phyloP scores from a whole-genome alignment of 92 coral and sea anemone species.

The Palythoa grandiflora region DNA sequence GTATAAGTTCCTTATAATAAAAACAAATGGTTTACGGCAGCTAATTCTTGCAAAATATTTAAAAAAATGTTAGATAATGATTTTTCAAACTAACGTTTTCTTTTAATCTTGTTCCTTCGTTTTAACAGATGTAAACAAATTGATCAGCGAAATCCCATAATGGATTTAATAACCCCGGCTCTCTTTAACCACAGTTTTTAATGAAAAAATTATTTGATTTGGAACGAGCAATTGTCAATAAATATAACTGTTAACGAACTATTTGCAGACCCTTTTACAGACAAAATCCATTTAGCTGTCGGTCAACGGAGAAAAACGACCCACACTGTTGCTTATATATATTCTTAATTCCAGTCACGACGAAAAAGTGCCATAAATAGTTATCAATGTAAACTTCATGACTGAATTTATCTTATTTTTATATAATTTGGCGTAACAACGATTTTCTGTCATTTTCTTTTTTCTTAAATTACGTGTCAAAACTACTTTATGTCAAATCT shows the following conservation, averaged over 20 bases:
- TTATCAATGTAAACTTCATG: background rate
- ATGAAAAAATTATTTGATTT: background rate
- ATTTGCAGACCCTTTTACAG: background rate
- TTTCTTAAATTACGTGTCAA: background rate
- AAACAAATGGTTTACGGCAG: background rate
- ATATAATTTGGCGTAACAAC: background rate
- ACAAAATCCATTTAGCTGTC: background rate
- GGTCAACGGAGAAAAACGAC: background rate
- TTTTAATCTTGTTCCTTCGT: background rate
- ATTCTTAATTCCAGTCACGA: background rate
- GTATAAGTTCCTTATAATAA: background rate
- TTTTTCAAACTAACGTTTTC: background rate
- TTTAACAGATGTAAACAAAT: background rate
- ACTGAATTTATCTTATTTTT: too few relatives aligned
- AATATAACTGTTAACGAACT: background rate
- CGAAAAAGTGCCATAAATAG: background rate
- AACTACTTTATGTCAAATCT: background rate
- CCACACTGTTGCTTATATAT: background rate
- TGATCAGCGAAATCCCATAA: conserved; percentile 12
- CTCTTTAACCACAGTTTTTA: background rate
- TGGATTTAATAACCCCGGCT: background rate
- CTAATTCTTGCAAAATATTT: background rate
- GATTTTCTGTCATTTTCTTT: background rate
- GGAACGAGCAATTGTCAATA: background rate
- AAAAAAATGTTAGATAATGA: background rate